A percentile compares a stretch with the other conserved stretches of the same genome.
Evolutionary conservation across 1,140 invertebrate species (phyloP).

Genomic region (Vanessa tameamea): DNA sequence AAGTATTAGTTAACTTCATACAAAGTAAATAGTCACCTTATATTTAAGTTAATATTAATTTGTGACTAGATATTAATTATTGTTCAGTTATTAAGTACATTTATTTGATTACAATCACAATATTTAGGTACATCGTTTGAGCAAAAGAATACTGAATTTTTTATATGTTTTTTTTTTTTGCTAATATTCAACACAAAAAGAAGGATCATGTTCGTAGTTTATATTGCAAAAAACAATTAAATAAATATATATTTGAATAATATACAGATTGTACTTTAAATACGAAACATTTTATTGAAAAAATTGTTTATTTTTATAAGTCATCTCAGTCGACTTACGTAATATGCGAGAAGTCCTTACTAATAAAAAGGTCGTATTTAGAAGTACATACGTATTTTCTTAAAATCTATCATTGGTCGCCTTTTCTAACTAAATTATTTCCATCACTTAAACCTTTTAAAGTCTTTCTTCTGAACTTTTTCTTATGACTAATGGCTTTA

Average conservation of each 20-base stretch:
- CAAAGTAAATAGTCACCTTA: neutral
- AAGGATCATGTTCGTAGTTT: neutral
- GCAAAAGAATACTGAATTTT: conserved; percentile 34
- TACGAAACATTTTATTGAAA: neutral
- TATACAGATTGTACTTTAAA: neutral
- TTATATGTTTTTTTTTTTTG: neutral
- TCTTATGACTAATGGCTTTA: conserved; percentile 78
- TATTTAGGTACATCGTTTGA: conserved; percentile 27
- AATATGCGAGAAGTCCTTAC: neutral
- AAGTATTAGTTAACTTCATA: neutral
- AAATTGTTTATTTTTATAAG: neutral
- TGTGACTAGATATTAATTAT: conserved; percentile 34
- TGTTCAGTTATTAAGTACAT: conserved; percentile 21
- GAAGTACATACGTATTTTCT: neutral
- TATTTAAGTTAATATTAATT: conserved; percentile 21
- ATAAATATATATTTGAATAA: neutral
- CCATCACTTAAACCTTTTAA: conserved; percentile 34
- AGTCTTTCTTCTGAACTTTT: conserved; percentile 74
- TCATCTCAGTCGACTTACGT: neutral
- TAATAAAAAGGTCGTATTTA: neutral
- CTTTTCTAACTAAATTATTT: neutral
- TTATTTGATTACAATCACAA: conserved; percentile 20
- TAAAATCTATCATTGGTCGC: conserved; percentile 10
- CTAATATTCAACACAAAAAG: neutral
- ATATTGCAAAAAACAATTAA: neutral